Evolutionary conservation across 2,888 invertebrate species (phyloP).

Genomic region (Cephonodes hylas): DNA sequence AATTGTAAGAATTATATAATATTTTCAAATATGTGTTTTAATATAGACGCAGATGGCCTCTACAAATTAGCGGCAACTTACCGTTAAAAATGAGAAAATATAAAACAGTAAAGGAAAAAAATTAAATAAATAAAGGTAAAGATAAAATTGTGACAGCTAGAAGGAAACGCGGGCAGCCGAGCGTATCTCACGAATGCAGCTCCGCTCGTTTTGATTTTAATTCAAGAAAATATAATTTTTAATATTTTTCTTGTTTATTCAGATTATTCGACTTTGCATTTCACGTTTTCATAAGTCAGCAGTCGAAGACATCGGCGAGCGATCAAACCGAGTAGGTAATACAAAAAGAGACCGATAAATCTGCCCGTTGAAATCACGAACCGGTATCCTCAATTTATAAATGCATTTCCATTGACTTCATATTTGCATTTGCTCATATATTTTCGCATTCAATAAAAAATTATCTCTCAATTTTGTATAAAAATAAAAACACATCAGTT

Average conservation of each 20-base stretch:
- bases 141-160: slow-evolving; percentile 64
- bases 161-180: slow-evolving; percentile 57
- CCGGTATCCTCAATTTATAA: background rate
- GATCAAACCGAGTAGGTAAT: background rate
- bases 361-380: background rate
- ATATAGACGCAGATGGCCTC: background rate
- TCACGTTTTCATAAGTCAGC: slow-evolving; percentile 6
- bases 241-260: slow-evolving; percentile 32
- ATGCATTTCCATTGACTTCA: slow-evolving; percentile 1
- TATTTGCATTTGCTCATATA: slow-evolving; percentile 11
- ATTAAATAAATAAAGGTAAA: slow-evolving; percentile 35
- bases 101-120: slow-evolving; percentile 53
- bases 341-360: background rate
- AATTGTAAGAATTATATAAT: background rate
- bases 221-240: slow-evolving; percentile 52
- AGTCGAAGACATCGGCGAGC: background rate
- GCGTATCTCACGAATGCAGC: slow-evolving; percentile 62
- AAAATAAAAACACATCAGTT: slow-evolving; percentile 43
- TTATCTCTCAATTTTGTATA: background rate
- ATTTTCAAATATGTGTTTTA: background rate
- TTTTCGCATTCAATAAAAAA: slow-evolving; percentile 5
- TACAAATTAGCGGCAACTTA: slow-evolving; percentile 45
- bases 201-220: slow-evolving; percentile 54
- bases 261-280: slow-evolving; percentile 23
- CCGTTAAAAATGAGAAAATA: slow-evolving; percentile 42